phyloP scores from a whole-genome alignment of 2,888 invertebrate species.

The Sericinus montela region DNA sequence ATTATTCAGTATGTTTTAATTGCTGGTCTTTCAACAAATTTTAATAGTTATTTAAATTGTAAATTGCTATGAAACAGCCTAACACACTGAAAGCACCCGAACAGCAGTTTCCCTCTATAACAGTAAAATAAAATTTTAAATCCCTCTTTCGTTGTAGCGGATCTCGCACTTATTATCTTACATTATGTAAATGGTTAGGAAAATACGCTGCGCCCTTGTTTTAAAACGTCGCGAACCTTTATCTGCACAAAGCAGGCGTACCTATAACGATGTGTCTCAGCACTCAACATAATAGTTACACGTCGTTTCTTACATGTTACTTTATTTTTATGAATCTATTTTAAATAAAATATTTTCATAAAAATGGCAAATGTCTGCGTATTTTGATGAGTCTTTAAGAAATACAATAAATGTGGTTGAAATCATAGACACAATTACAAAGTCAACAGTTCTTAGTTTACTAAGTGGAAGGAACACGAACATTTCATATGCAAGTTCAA shows the following conservation, averaged over 20 bases:
- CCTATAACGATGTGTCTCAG: conserved; percentile 25
- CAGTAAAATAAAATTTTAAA: conserved; percentile 11
- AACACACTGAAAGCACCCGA: not conserved
- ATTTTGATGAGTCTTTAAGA: too few relatives aligned
- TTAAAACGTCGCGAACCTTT: conserved; percentile 60
- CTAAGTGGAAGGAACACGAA: too few relatives aligned
- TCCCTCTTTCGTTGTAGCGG: not conserved
- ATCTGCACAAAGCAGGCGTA: conserved; percentile 56
- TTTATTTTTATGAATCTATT: conserved; percentile 1
- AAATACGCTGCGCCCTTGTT: conserved; percentile 19
- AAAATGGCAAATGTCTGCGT: too few relatives aligned
- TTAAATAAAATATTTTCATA: not conserved
- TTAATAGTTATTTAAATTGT: too few relatives aligned
- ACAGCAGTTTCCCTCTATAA: conserved; percentile 2
- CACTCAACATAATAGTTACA: conserved; percentile 11
- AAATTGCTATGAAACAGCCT: too few relatives aligned
- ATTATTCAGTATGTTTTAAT: too few relatives aligned
- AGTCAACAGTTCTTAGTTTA: too few relatives aligned
- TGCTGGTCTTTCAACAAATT: too few relatives aligned
- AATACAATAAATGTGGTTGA: too few relatives aligned
- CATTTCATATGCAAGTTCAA: too few relatives aligned
- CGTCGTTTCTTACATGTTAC: conserved; percentile 2
- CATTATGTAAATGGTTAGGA: conserved; percentile 18
- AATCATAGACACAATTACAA: too few relatives aligned
- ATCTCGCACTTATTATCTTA: conserved; percentile 11